These are phyloP conservation scores for Nasonia vitripennis DNA, from an alignment of 1,140 invertebrate genomes.

Conservation along the genomic window DNA sequence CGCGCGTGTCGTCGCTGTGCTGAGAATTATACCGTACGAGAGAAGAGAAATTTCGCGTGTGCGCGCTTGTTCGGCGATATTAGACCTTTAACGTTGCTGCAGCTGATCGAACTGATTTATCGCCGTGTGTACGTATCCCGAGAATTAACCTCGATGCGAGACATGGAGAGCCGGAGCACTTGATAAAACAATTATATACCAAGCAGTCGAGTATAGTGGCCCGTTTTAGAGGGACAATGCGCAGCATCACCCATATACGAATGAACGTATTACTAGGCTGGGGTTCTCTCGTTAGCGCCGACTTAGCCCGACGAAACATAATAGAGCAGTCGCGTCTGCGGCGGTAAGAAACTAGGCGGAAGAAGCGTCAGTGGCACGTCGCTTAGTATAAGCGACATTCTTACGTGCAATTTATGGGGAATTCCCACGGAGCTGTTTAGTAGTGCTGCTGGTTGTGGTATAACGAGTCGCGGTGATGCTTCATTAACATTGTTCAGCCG, in stretches of 20 bases:
- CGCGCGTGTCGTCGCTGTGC: not conserved
- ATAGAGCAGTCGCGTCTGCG: not conserved
- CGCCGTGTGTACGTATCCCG: too few relatives aligned
- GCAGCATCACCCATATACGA: not conserved
- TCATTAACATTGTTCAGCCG: slow-evolving; percentile 32
- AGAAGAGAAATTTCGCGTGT: not conserved
- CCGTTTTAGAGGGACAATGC: too few relatives aligned
- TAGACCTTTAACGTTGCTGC: too few relatives aligned
- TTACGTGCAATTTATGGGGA: slow-evolving; percentile 36
- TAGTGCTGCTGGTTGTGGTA: not conserved
- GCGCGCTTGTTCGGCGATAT: not conserved
- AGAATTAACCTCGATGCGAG: too few relatives aligned
- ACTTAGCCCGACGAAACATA: too few relatives aligned
- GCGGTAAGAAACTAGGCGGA: not conserved
- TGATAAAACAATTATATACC: too few relatives aligned
- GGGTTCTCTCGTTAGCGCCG: too few relatives aligned
- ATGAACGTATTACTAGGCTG: not conserved
- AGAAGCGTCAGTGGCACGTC: not conserved
- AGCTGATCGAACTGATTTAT: too few relatives aligned
- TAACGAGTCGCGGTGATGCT: slow-evolving; percentile 26
- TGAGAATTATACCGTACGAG: too few relatives aligned
- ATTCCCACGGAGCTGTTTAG: slow-evolving; percentile 1
- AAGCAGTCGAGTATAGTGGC: not conserved
- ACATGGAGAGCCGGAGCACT: too few relatives aligned
- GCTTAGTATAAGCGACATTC: slow-evolving; percentile 29